Base-by-base conservation (phyloP, 35 echinoderm and acorn worm species). In the Stichopus chloronotus region DNA sequence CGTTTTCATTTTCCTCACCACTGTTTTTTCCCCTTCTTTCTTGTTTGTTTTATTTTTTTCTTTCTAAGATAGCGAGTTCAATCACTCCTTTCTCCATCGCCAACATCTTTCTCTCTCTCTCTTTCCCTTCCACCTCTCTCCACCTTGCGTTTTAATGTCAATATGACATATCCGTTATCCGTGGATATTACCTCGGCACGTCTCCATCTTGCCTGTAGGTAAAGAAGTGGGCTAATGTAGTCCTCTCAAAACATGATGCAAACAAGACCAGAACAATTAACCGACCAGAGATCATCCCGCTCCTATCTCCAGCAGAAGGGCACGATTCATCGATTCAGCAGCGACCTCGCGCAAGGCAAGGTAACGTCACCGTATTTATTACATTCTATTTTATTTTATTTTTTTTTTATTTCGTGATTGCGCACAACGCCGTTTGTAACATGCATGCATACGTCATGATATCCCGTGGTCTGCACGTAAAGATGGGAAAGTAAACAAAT, bases 321-420 rank as follows among this genome's bases (percentile, higher is more conserved):
- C 21, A 85, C 4, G 20, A 59, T 53, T 30, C 55, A 85, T 85
- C 82, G 82, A 85, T 85, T 58, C 82, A 7, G 14, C 7, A 59
- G 55, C 82, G 82, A 85, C 82, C 82, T 85, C 55, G 82, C 82
- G 82, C 55, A 25, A 85, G 82, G 82, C 82, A 85, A 85, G 82
- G 82, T 85, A 58, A 85, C 17, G n/a, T 56, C 54, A 21, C 23
- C 21, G 19, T 78, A 78, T 43, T 43, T 43, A 43, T 43, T 43
- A 43, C 30, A 43, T 43, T 43, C 30, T 43, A 43, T 43, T 43
- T 43, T 43, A 43, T 43, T 43, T 43, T 43, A 43, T 43, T 78
- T 78, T 78, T 43, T 78, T 58, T 54, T 9, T 17, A 19, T 85
- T 85, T 58, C 82, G 82, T 58, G 54, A 85, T 85, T 85, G 57